Base-by-base conservation (phyloP, 2,797 vertebrate genomes). In the Crenuchus spilurus region DNA sequence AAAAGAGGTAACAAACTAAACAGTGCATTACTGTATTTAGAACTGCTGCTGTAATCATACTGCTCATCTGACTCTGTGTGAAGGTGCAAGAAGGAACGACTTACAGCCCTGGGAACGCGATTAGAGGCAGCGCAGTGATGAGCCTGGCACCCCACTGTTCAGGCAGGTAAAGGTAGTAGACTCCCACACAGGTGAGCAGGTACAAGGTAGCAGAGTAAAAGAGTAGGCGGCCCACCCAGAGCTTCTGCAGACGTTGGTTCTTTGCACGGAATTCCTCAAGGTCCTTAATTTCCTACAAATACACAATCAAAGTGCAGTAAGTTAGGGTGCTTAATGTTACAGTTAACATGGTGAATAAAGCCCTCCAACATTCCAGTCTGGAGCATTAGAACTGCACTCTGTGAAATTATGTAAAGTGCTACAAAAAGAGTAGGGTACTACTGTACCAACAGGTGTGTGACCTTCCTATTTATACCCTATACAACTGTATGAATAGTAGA, bases 231-330 rank as follows among this genome's bases (percentile, higher is more conserved):
- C 96, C 96, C 70, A 98, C 93, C 96, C 96, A 98, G 74, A 97
- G 87, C 89, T 97, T 98, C 82, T 95, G 91, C 74, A 97, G 89
- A 75, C 97, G 95, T 84, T 98, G 96, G 87, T 99, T 99, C 91
- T 97, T 99, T 80, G 95, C 90, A 87, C 94, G 92, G 66, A 98
- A 98, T 86, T 99, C 97, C 85, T 98, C 97, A 76, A 98, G 88
- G 18, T 92, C 88, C 85, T 95, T 92, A 80, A 99, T 98, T 79
- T 99, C 96, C 97, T 99, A 78, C 67, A 76, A 11, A 76, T n/a
- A 67, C 67, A 22, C 14, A 6, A 22, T 20, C 14, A 42, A 10
- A 10, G 2, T 5, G 41, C 2, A 35, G 33, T 3, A n/a, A n/a
- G n/a, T n/a, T n/a, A n/a, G n/a, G n/a, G n/a, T n/a, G n/a, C n/a